Evolutionary conservation across 2,113 vertebrate genomes (phyloP).

Genomic region (Coracopsis vasa): DNA sequence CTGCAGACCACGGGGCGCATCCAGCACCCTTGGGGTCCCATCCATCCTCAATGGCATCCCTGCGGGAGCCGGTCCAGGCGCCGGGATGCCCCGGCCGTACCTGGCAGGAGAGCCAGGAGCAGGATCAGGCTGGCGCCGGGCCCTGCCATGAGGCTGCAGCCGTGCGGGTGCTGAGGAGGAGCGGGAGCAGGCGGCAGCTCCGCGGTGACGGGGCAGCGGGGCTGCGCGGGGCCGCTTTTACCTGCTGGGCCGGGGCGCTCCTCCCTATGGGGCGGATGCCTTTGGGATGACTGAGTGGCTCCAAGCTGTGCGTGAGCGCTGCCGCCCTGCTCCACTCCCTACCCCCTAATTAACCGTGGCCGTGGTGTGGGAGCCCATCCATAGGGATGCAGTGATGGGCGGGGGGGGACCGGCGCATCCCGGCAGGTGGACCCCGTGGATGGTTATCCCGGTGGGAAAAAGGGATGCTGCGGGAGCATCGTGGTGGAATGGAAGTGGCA

Average conservation of each 20-base stretch:
- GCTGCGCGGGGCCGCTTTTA: neutral
- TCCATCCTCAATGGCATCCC: neutral
- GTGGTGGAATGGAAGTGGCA: neutral
- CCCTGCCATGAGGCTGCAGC: slow-evolving; percentile 60
- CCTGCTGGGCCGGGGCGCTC: slow-evolving; percentile 7
- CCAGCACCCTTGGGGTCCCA: neutral
- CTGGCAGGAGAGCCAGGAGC: slow-evolving; percentile 71
- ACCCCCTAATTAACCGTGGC: slow-evolving; percentile 36
- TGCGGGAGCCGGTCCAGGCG: too few species aligned
- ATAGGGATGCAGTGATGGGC: neutral
- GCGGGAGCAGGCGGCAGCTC: neutral
- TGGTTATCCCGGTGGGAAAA: neutral
- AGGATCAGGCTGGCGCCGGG: slow-evolving; percentile 55
- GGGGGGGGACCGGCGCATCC: neutral
- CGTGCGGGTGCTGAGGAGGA: neutral
- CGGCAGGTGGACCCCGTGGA: too few species aligned
- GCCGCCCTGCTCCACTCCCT: slow-evolving; percentile 34
- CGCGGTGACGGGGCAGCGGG: neutral
- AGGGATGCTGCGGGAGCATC: neutral
- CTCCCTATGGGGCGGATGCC: slow-evolving; percentile 57
- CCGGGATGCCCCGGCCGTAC: slow-evolving; percentile 15
- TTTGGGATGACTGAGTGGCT: slow-evolving; percentile 58
- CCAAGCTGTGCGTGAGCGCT: slow-evolving; percentile 32
- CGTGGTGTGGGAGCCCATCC: neutral
- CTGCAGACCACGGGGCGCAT: neutral